Percentiles rank a stretch among this genome's conserved stretches.
Evolutionary conservation across 2,888 invertebrate species (phyloP).

Genomic region (Meiosimyza decipiens): DNA sequence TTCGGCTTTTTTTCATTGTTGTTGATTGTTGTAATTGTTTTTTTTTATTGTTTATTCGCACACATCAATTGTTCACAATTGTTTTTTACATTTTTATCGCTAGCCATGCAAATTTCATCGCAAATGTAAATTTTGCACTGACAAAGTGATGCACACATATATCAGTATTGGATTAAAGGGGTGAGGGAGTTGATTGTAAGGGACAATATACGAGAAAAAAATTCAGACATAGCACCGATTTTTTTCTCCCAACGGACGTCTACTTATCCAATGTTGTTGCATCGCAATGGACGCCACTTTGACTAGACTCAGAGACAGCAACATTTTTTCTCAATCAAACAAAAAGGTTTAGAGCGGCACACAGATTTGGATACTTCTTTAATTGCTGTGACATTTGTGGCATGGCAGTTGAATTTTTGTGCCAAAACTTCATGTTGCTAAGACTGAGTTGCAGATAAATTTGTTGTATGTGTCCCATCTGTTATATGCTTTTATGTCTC

Average conservation of each 20-base stretch:
- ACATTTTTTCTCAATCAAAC: neutral
- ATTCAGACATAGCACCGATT: neutral
- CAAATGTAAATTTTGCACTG: constrained; percentile 24
- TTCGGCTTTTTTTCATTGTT: constrained; percentile 44
- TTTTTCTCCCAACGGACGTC: constrained; percentile 10
- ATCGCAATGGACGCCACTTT: constrained; percentile 48
- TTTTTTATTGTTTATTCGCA: constrained; percentile 9
- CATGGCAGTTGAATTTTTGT: too few relatives aligned
- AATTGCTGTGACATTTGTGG: too few relatives aligned
- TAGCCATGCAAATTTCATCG: constrained; percentile 29
- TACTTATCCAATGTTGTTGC: neutral
- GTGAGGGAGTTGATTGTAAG: constrained; percentile 3
- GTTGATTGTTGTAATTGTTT: constrained; percentile 18
- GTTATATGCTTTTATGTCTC: too few relatives aligned
- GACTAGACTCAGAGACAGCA: constrained; percentile 46
- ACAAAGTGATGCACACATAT: too few relatives aligned
- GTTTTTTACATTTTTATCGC: constrained; percentile 27
- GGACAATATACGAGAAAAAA: constrained; percentile 12
- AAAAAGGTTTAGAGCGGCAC: too few relatives aligned
- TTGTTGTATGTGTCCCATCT: too few relatives aligned
- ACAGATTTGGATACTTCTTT: too few relatives aligned
- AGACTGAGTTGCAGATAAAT: too few relatives aligned
- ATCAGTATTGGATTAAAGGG: too few relatives aligned
- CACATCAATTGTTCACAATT: neutral
- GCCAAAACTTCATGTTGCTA: too few relatives aligned